phyloP scores from a whole-genome alignment of 2,797 vertebrate species.

The Catharus ustulatus region DNA sequence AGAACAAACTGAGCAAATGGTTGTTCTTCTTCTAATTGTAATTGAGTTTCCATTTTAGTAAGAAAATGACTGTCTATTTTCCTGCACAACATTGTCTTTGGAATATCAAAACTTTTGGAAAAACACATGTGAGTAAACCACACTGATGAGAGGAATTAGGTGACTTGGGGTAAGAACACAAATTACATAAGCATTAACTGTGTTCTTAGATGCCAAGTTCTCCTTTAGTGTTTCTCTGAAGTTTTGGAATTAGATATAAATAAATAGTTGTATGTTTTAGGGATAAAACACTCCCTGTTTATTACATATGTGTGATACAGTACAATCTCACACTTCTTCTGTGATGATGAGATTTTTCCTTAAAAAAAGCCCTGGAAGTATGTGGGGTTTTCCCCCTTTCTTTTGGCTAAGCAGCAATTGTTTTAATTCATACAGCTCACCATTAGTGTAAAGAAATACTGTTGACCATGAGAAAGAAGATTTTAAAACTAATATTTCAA shows the following conservation, averaged over 20 bases:
- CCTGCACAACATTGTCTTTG: neutral
- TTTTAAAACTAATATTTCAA: neutral
- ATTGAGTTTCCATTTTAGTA: neutral
- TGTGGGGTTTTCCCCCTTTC: neutral
- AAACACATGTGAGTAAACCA: neutral
- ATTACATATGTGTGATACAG: neutral
- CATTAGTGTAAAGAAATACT: neutral
- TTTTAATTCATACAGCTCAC: neutral
- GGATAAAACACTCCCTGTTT: neutral
- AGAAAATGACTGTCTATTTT: neutral
- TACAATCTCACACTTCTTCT: neutral
- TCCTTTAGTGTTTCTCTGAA: neutral
- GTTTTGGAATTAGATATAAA: neutral
- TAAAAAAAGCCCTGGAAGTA: neutral
- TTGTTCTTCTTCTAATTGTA: neutral
- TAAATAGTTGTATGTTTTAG: neutral
- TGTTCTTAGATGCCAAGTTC: neutral
- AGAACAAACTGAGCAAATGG: constrained; percentile 69
- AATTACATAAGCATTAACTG: neutral
- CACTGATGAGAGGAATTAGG: neutral
- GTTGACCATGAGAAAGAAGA: neutral
- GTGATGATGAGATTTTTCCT: neutral
- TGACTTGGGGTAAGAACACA: neutral
- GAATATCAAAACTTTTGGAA: neutral
- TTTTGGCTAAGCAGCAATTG: neutral